These are phyloP conservation scores for Danio albolineatus DNA, from an alignment of 2,797 vertebrate genomes.

Conservation along the genomic window DNA sequence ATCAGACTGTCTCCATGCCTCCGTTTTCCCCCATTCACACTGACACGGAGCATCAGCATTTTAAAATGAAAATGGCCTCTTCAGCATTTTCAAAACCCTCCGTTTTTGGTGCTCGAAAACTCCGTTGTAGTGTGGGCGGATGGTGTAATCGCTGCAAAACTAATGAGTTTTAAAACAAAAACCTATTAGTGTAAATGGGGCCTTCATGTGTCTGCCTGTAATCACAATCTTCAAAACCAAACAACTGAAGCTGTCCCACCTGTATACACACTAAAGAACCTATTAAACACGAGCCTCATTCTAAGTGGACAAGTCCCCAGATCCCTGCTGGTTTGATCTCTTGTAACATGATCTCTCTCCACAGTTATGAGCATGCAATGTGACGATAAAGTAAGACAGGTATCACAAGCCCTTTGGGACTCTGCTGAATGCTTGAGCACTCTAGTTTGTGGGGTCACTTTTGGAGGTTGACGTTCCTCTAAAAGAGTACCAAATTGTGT, in stretches of 20 bases:
- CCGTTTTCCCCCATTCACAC: too few relatives aligned
- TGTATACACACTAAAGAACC: not conserved
- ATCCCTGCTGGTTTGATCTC: not conserved
- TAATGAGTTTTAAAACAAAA: too few relatives aligned
- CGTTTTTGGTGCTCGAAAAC: too few relatives aligned
- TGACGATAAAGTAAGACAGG: conserved; percentile 22
- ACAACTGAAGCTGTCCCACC: not conserved
- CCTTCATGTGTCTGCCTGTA: too few relatives aligned
- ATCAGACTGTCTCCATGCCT: too few relatives aligned
- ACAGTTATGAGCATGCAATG: not conserved
- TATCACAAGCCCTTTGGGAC: conserved; percentile 10
- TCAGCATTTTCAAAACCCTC: too few relatives aligned
- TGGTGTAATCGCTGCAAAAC: too few relatives aligned
- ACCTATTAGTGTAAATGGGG: too few relatives aligned
- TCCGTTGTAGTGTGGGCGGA: too few relatives aligned
- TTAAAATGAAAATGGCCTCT: too few relatives aligned
- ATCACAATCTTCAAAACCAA: not conserved
- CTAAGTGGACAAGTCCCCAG: not conserved
- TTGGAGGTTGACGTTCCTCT: conserved; percentile 22
- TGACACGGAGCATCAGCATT: too few relatives aligned
- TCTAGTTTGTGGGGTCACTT: not conserved
- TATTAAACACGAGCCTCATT: not conserved
- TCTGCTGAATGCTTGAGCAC: not conserved
- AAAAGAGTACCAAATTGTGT: conserved; percentile 41
- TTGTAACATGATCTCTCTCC: conserved; percentile 24